Percentiles rank a stretch among this genome's conserved stretches.
phyloP scores from a whole-genome alignment of 2,113 vertebrate genomes.

The Thunnus maccoyii region DNA sequence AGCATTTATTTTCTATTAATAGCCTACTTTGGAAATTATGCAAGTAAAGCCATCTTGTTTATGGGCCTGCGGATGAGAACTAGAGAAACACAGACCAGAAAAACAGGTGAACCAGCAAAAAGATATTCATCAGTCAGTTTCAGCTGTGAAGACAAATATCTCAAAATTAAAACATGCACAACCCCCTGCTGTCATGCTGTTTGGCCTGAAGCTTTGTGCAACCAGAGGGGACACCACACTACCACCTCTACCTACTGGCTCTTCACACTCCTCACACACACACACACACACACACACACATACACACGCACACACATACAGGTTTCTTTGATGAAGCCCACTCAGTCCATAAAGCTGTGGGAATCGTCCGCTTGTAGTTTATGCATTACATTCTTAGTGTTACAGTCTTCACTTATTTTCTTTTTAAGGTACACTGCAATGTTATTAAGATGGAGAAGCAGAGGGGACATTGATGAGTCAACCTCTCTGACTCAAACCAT shows the following conservation, averaged over 20 bases:
- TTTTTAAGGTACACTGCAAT: constrained; percentile 2
- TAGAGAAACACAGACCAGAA: background rate
- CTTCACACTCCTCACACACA: background rate
- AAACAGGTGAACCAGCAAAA: background rate
- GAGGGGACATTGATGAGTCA: constrained; percentile 19
- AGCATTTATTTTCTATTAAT: background rate
- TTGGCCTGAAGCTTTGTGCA: constrained; percentile 16
- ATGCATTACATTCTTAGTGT: constrained; percentile 2
- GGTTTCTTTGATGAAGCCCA: too few relatives aligned
- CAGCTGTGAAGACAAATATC: too few relatives aligned
- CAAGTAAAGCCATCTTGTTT: background rate
- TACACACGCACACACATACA: background rate
- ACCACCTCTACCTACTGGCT: background rate
- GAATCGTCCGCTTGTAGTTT: constrained; percentile 14
- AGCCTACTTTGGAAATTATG: background rate
- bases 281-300: background rate
- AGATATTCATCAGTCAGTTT: too few relatives aligned
- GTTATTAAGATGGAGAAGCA: constrained; percentile 25
- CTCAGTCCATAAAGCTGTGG: background rate
- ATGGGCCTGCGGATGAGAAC: background rate
- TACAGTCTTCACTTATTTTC: background rate
- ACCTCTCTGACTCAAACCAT: constrained; percentile 5
- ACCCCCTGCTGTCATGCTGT: too few relatives aligned
- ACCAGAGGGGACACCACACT: background rate
- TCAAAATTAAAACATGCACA: too few relatives aligned